phyloP scores from a whole-genome alignment of 64 coral and sea anemone species.

The Dendrophyllia cribrosa region DNA sequence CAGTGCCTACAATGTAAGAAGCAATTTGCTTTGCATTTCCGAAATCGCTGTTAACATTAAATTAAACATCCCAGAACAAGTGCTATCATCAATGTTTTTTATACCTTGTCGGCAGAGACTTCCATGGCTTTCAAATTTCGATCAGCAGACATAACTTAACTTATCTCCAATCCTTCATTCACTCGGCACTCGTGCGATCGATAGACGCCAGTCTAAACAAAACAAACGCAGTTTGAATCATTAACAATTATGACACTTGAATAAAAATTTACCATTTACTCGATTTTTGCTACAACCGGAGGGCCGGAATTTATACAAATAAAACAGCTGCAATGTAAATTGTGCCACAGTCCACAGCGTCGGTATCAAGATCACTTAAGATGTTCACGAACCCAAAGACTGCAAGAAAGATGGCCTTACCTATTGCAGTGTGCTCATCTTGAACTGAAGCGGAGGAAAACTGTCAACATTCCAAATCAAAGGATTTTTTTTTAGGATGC shows the following conservation, averaged over 20 bases:
- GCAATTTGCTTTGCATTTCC: too few relatives aligned
- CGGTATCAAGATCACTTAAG: not conserved
- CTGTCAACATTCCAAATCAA: too few relatives aligned
- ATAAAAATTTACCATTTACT: not conserved
- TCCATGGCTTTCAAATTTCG: slow-evolving; percentile 3
- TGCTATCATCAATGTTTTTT: not conserved
- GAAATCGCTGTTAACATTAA: not conserved
- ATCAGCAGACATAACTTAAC: not conserved
- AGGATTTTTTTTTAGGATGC: not conserved
- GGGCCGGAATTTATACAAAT: not conserved
- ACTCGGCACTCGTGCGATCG: not conserved
- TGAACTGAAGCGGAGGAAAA: not conserved
- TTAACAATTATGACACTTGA: not conserved
- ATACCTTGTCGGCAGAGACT: slow-evolving; percentile 17
- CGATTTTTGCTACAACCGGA: not conserved
- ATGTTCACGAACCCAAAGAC: not conserved
- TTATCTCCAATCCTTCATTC: too few relatives aligned
- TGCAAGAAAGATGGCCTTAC: not conserved
- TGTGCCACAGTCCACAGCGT: not conserved
- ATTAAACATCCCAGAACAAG: not conserved
- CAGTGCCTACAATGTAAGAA: too few relatives aligned
- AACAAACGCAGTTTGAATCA: not conserved
- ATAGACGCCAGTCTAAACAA: not conserved
- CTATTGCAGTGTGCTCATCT: not conserved
- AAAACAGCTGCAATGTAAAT: slow-evolving; percentile 30